Evolutionary conservation across 2,888 invertebrate genomes (phyloP).

Genomic region (Arge pagana): DNA sequence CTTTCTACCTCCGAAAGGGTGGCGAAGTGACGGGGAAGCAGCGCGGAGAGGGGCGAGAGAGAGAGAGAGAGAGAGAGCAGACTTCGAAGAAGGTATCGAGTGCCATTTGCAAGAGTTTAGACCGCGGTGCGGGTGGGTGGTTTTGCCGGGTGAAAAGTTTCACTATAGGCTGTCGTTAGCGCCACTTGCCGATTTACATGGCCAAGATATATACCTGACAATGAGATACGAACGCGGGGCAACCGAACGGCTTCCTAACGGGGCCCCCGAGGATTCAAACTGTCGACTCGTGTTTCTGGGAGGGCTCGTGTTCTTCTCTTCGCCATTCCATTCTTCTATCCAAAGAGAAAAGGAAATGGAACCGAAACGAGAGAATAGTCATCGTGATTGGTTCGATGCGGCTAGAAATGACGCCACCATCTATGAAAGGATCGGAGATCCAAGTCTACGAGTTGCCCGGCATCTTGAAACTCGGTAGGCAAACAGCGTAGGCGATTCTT

Average conservation of each 20-base stretch:
- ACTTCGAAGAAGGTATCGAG: no score
- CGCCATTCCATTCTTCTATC: no score
- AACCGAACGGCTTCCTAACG: conserved; percentile 34
- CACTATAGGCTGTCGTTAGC: conserved; percentile 24
- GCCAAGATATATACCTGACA: conserved; percentile 34
- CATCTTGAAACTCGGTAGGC: no score
- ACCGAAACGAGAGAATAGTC: no score
- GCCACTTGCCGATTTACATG: conserved; percentile 34
- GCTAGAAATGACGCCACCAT: no score
- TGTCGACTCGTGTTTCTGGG: conserved; percentile 30
- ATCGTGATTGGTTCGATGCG: no score
- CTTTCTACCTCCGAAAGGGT: not conserved
- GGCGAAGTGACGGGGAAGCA: not conserved
- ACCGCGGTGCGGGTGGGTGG: conserved; percentile 5
- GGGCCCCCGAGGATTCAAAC: conserved; percentile 37
- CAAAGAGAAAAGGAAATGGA: no score
- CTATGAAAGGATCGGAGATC: no score
- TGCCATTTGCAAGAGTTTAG: conserved; percentile 19
- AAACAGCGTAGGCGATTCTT: no score
- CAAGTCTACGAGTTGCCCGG: no score
- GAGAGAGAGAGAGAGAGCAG: no score
- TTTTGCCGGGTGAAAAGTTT: conserved; percentile 21
- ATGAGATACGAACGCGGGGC: conserved; percentile 22
- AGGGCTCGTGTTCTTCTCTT: not conserved
- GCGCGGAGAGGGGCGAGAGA: not conserved